Base-by-base conservation (phyloP, 35 echinoderm and acorn worm genomes). In the Patiria miniata region DNA sequence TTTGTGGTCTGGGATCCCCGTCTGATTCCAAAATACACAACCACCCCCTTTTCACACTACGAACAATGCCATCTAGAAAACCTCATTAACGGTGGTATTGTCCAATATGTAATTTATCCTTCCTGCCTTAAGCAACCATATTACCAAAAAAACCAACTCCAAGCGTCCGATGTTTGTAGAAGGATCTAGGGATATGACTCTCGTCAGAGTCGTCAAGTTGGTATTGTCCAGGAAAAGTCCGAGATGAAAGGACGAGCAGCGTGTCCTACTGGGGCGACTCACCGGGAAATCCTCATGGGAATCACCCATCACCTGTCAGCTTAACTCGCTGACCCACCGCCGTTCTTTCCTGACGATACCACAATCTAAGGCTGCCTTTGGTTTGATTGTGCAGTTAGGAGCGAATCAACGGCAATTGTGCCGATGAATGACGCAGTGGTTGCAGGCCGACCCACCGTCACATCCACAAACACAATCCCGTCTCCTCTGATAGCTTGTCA, bases 61-160 rank as follows among this genome's bases (percentile, higher is more conserved):
- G 26, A 30, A 73, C 65, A 73, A 73, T 9, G 26, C 65, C 65
- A 26, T 61, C 29, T 15, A 34, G 29, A 73, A 73, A 73, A 73
- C 65, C 65, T 73, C 29, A 73, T 73, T 73, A 73, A 73, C 65
- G 29, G 34, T 73, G 19, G 26, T 23, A 73, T 73, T 73, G 65
- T 73, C 26, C 65, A 5, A 6, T 12, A 14, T 30, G 26, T 73
- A 73, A 60, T 60, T 60, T 21, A 60, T 60, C 3, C 28, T 26
- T 0, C 28, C 65, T 36, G 34, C 65, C 65, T 22, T 73, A 73
- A 73, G 65, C 65, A 73, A 47, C 65, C 34, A 30, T 73, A 18
- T 60, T n/a, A 5, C 57, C n/a, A 73, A 32, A 73, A 73, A 73
- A 10, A n/a, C n/a, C n/a, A n/a, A n/a, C n/a, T n/a, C 65, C 34